Percentiles rank a stretch among this genome's conserved stretches.
These are phyloP conservation scores for Hirtodrosophila histrioides DNA, from an alignment of 2,888 invertebrate species.

Conservation along the genomic window DNA sequence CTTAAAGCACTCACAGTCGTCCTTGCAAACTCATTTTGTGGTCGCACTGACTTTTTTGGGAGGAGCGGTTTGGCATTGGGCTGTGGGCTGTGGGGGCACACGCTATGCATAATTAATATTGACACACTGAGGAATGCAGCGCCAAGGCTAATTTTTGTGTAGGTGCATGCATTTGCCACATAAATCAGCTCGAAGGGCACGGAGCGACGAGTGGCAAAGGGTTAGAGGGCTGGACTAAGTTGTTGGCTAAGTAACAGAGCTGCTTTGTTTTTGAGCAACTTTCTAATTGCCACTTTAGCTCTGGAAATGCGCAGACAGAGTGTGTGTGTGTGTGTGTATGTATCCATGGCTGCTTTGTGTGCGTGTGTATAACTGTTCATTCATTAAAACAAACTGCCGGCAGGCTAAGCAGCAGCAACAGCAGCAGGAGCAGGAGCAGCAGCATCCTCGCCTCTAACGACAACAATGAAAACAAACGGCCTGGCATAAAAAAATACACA, in stretches of 20 bases:
- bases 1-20: slow-evolving; percentile 27
- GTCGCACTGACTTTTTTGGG: slow-evolving; percentile 26
- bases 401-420: slow-evolving; percentile 57
- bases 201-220: background rate
- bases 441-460: slow-evolving; percentile 49
- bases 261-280: slow-evolving; percentile 68
- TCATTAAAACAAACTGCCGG: slow-evolving; percentile 74
- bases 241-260: slow-evolving; percentile 44
- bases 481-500: slow-evolving; percentile 42
- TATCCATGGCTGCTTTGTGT: slow-evolving; percentile 3
- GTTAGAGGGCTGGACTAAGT: background rate
- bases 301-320: slow-evolving; percentile 31
- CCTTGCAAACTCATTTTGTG: slow-evolving; percentile 41
- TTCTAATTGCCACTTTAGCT: slow-evolving; percentile 75
- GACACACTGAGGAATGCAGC: slow-evolving; percentile 66
- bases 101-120: slow-evolving; percentile 73
- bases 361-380: slow-evolving; percentile 57
- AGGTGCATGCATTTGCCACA: slow-evolving; percentile 66
- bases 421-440: slow-evolving; percentile 42
- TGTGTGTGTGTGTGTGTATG: slow-evolving; percentile 1
- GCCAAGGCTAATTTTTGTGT: slow-evolving; percentile 72
- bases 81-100: slow-evolving; percentile 1
- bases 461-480: slow-evolving; percentile 68
- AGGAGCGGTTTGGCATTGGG: slow-evolving; percentile 5
- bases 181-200: slow-evolving; percentile 70